Conservation (phyloP, 2,797 vertebrate genomes). For the Clarias platycephalus region DNA sequence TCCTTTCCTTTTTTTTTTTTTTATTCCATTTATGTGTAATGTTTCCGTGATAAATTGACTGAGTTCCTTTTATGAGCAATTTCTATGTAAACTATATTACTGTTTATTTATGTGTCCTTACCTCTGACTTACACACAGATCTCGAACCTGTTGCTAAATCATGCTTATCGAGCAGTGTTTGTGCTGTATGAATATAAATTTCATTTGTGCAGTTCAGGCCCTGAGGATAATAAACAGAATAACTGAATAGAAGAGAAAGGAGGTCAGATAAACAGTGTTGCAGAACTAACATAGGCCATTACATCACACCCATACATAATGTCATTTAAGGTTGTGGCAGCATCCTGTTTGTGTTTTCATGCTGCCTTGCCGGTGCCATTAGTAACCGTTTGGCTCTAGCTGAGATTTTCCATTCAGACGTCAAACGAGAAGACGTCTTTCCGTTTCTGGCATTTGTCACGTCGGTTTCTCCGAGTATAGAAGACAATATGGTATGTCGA, state of each 20-base stretch:
- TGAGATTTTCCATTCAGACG: slow-evolving; percentile 56
- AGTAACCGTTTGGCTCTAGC: slow-evolving; percentile 49
- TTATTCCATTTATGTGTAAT: not conserved
- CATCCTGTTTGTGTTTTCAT: slow-evolving; percentile 57
- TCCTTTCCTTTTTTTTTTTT: not conserved
- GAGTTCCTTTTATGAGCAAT: not conserved
- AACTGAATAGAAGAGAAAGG: slow-evolving; percentile 61
- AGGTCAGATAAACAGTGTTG: slow-evolving; percentile 73
- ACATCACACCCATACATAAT: slow-evolving; percentile 60
- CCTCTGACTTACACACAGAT: not conserved
- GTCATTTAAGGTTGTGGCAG: slow-evolving; percentile 53
- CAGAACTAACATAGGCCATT: slow-evolving; percentile 51
- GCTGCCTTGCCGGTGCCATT: slow-evolving; percentile 27
- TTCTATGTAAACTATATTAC: not conserved
- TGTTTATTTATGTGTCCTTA: not conserved
- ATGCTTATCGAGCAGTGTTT: slow-evolving; percentile 40
- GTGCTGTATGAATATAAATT: slow-evolving; percentile 23
- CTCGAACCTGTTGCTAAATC: not conserved
- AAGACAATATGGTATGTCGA: slow-evolving; percentile 37
- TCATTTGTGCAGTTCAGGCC: slow-evolving; percentile 28
- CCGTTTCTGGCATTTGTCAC: slow-evolving; percentile 49
- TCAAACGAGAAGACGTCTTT: slow-evolving; percentile 45
- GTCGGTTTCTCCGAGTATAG: slow-evolving; percentile 42
- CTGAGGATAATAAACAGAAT: slow-evolving; percentile 41
- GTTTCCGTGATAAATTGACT: not conserved